Base-by-base conservation (phyloP, 2,113 vertebrate genomes). In the Austrofundulus limnaeus region DNA sequence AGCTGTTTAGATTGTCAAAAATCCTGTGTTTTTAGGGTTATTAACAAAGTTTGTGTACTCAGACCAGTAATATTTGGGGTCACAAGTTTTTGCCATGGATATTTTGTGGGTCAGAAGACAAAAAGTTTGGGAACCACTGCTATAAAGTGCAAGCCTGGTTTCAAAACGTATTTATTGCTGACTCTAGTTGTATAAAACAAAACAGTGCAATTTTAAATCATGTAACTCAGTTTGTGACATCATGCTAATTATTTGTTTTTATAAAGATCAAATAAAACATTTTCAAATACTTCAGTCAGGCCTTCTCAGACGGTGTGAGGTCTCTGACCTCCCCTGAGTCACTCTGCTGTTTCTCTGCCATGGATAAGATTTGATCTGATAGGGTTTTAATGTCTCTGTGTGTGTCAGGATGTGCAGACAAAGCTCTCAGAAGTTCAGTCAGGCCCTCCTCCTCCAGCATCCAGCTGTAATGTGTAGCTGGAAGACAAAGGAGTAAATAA, bases 381-480 rank as follows among this genome's bases (percentile, higher is more conserved):
- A 95, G 92, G 70, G 89, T 89, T 28, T 92, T 93, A 64, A 96
- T 88, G 0, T 96, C 92, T 2, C 85, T 80, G 77, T 96, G 94
- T 5, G 93, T 95, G 83, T 92, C 88, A n/a, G 92, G 88, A 0
- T 95, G 92, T 43, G 92, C 88, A 80, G 91, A 92, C 86, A 97
- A 91, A 84, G 89, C 92, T 78, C 92, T 92, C 53, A 97, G 87
- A 50, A 94, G 93, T 73, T 93, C 94, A 57, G 93, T 75, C 46
- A 95, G 93, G 23, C 94, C 94, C 82, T 96, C 95, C 84, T 90
- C 89, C 73, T 95, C 94, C 77, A 96, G 84, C 94, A 97, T 95
- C 80, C 87, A 91, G 89, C 94, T 94, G 80, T 96, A 96, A 28
- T 94, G 93, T 49, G 93, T 83, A 2, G 93, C 96, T 97, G 85